Percentiles rank a stretch among this genome's conserved stretches.
phyloP scores from a whole-genome alignment of 2,888 invertebrate genomes.

The Didymodactylos carnosus region DNA sequence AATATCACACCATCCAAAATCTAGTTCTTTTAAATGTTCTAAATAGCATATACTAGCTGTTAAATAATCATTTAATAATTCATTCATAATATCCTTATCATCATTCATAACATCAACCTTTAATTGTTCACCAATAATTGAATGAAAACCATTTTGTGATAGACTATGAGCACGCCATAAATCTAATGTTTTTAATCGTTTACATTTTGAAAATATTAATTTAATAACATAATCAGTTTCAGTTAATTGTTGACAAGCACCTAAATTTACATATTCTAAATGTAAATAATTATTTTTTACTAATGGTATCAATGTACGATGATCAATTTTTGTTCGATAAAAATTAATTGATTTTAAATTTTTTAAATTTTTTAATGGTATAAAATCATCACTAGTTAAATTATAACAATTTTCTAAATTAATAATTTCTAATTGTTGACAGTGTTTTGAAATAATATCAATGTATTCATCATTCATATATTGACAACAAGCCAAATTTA shows the following conservation, averaged over 20 bases:
- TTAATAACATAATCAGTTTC: neutral
- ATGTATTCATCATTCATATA: neutral
- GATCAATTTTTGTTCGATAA: neutral
- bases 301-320: neutral
- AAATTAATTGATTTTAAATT: neutral
- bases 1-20: neutral
- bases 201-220: neutral
- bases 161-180: neutral
- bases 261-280: neutral
- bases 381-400: neutral
- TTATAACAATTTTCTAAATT: neutral
- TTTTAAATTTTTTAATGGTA: neutral
- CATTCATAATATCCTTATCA: neutral
- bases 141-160: neutral
- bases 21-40: neutral
- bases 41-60: neutral
- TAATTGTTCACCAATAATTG: neutral
- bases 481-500: neutral
- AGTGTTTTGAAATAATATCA: neutral
- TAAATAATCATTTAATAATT: neutral
- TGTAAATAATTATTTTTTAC: neutral
- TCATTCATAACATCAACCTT: neutral
- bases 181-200: neutral
- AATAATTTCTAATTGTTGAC: neutral
- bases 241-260: neutral